Evolutionary conservation across 2,888 invertebrate species (phyloP), one percentile per base, ranked within the genome.

Genomic region (Reticulitermes lucifugus): DNA sequence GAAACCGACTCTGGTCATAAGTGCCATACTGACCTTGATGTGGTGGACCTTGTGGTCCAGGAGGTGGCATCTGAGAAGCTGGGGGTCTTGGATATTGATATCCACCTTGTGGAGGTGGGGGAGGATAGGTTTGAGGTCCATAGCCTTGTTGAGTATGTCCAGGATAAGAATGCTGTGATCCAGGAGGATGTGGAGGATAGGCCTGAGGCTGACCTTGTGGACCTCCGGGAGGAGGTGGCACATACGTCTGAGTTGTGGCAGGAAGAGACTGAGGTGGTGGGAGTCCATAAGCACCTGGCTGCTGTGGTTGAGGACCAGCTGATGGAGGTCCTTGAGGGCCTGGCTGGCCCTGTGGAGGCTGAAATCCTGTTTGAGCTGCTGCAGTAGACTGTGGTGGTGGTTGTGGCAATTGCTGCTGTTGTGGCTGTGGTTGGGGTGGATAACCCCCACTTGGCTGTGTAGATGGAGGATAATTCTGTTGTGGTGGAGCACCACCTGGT

Each of bases 11-110:
- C 84, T 88, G 88, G 73, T 95, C 94, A 89, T 96, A 96, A 70
- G 96, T 95, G 12, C 93, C 94, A 89, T 96, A 96, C 86, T 94
- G 94, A 85, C 95, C 94, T 87, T 96, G 95, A 10, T 96, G 94
- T 12, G 94, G 95, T 41, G 94, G 95, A 7, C 94, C 95, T 87
- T 95, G 95, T 5, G 95, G 95, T 9, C 94, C 93, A 0, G 94
- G 94, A 7, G 89, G 93, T 70, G 92, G 93, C 89, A 92, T 92
- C 88, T 93, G 93, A 83, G 92, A 92, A 55, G 92, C 92, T 3
- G 94, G 94, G 14, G 94, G 94, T 87, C 94, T 91, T 35, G 94
- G 93, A 84, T 91, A 91, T 84, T 94, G 94, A 86, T 94, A 94
- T 35, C 89, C 89, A 10, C 90, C 90, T 88, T 93, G 93, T 0